Evolutionary conservation across 2,888 invertebrate species (phyloP), one percentile per base, ranked within the genome.

Genomic region (Ectemnius cavifrons): DNA sequence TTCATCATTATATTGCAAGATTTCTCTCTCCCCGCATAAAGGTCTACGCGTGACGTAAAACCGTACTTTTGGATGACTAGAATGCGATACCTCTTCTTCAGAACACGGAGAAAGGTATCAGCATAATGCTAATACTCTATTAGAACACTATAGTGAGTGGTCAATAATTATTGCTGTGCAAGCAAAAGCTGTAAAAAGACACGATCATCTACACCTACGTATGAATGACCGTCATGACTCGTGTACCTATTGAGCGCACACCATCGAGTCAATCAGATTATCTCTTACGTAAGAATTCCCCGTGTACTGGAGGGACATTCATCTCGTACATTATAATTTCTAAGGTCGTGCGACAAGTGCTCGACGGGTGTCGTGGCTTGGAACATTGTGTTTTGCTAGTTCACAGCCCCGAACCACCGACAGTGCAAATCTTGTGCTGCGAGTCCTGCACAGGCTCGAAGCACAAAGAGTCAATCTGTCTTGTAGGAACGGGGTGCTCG

Each of bases 371-470:
- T 59, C 65, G 69, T 72, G 59, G 59, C 46, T 67, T 28, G 47
- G 63, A 74, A 66, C 73, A 66, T 66, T 47, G 20, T 78, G 27
- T 18, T 63, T 66, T 46, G 52, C 18, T 13, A 14, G 52, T 58
- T 28, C 63, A 61, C 63, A 23, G 37, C 13, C 13, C 14, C n/a
- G 52, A 16, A 8, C 52, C 16, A 3, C 45, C 52, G 37, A 63
- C 45, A 14, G 28, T 20, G 37, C 37, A 23, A 63, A 62, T 73
- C 63, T 70, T 65, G 37, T 37, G 37, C 37, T 77, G 77, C 78
- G 77, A 80, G 73, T 74, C 67, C 85, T 84, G 82, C 81, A 85
- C 80, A 84, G 67, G 67, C 71, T 84, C 79, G 75, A 80, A 82
- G 60, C 67, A 62, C 77, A 62, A 56, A 60, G 60, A 45, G 67